These are phyloP conservation scores for Octomys mimax DNA, from an alignment of 2,797 vertebrate species.

Conservation along the genomic window DNA sequence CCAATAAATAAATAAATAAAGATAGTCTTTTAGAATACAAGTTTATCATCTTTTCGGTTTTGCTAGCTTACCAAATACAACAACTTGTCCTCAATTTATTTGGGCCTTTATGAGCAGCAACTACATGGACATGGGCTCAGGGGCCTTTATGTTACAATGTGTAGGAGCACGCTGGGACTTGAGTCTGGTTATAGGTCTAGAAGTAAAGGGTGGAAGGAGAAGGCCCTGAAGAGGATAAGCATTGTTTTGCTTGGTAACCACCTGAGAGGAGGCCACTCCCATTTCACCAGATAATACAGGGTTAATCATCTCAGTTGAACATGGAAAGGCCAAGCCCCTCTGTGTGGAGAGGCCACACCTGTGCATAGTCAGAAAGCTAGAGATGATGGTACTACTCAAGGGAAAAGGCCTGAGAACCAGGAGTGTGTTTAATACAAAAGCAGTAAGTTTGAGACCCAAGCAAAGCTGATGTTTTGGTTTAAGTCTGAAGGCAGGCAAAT, in stretches of 20 bases:
- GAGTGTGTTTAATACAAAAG: too few relatives aligned
- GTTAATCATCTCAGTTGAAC: neutral
- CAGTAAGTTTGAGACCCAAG: too few relatives aligned
- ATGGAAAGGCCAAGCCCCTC: neutral
- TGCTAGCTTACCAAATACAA: neutral
- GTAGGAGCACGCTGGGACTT: neutral
- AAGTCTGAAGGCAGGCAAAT: too few relatives aligned
- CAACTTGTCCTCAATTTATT: neutral
- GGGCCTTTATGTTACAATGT: neutral
- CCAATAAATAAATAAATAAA: neutral
- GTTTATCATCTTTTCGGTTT: neutral
- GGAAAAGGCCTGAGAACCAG: too few relatives aligned
- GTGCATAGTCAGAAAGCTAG: too few relatives aligned
- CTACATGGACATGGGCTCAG: neutral
- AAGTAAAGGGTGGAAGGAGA: neutral
- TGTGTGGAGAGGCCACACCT: neutral
- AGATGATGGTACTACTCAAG: too few relatives aligned
- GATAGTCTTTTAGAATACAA: neutral
- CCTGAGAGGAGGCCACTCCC: neutral
- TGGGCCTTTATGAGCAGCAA: neutral
- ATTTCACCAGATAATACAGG: neutral
- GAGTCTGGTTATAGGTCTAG: neutral
- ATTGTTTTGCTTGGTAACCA: neutral
- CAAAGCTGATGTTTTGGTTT: too few relatives aligned
- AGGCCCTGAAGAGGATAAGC: neutral